Percentiles rank a stretch among this genome's conserved stretches.
Conservation (phyloP, 2,797 vertebrate genomes). For the Schizothorax lantsangensis region DNA sequence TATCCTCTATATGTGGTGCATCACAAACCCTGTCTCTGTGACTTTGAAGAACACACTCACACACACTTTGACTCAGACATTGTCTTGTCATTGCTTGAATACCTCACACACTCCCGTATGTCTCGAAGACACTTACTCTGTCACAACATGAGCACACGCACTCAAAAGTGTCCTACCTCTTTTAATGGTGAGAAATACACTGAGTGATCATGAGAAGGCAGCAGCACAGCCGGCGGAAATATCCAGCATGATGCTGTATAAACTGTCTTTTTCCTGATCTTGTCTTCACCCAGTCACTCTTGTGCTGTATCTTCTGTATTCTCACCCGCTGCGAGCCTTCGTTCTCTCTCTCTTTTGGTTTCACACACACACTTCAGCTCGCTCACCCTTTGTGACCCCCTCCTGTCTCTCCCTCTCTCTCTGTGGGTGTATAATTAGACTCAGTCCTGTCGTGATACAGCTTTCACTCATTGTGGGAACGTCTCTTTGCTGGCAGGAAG, state of each 20-base stretch:
- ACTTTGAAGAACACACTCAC: constrained; percentile 49
- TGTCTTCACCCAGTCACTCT: constrained; percentile 52
- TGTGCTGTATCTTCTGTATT: constrained; percentile 65
- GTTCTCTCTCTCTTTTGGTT: constrained; percentile 36
- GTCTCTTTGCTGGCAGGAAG: constrained; percentile 77
- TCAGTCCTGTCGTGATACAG: constrained; percentile 81
- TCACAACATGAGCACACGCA: constrained; percentile 34
- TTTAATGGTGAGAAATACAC: constrained; percentile 70
- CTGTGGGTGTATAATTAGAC: constrained; percentile 82
- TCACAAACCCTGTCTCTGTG: background rate
- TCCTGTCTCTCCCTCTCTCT: constrained; percentile 67
- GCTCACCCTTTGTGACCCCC: constrained; percentile 54
- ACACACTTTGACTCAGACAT: constrained; percentile 46
- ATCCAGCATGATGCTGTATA: constrained; percentile 77
- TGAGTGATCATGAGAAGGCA: constrained; percentile 77
- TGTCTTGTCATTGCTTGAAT: constrained; percentile 32
- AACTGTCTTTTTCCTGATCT: constrained; percentile 65
- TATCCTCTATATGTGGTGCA: background rate
- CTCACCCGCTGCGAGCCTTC: constrained; percentile 68
- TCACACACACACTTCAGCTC: constrained; percentile 58
- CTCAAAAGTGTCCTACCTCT: constrained; percentile 77
- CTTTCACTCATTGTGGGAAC: constrained; percentile 83
- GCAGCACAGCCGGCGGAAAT: constrained; percentile 72
- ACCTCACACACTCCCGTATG: constrained; percentile 39
- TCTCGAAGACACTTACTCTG: constrained; percentile 36